Percentiles rank a stretch among this genome's conserved stretches.
Conservation (phyloP, 1,140 invertebrate species). For the Drosophila yakuba region DNA sequence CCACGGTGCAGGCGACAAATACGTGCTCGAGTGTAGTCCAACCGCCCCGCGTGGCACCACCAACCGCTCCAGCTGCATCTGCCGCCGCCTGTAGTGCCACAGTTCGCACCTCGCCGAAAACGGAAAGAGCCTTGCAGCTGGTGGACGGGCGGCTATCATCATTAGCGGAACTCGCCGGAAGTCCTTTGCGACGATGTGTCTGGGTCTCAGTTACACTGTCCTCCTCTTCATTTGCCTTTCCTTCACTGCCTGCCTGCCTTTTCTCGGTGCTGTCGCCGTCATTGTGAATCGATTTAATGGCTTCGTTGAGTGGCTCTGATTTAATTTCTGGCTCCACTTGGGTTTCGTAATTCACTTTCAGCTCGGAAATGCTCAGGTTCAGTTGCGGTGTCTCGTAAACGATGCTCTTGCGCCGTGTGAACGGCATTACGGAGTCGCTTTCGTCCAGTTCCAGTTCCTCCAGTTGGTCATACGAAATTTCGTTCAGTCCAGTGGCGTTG, state of each 20-base stretch:
- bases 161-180: constrained; percentile 47
- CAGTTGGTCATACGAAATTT: constrained; percentile 33
- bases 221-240: constrained; percentile 1
- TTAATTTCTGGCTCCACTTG: constrained; percentile 32
- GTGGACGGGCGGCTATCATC: constrained; percentile 56
- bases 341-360: constrained; percentile 71
- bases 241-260: constrained; percentile 7
- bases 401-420: constrained; percentile 46
- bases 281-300: constrained; percentile 31
- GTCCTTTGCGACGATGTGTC: constrained; percentile 49
- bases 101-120: constrained; percentile 67
- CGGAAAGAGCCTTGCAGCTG: constrained; percentile 67
- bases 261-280: constrained; percentile 26
- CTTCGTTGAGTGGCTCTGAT: constrained; percentile 31
- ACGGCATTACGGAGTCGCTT: constrained; percentile 30
- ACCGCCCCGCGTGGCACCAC: constrained; percentile 37
- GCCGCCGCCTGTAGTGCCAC: constrained; percentile 8
- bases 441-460: constrained; percentile 27
- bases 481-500: constrained; percentile 33
- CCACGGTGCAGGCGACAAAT: constrained; percentile 80
- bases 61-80: constrained; percentile 13
- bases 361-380: constrained; percentile 72
- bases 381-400: constrained; percentile 76
- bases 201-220: constrained; percentile 29
- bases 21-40: constrained; percentile 82